Percentiles rank a stretch among this genome's conserved stretches.
phyloP scores from a whole-genome alignment of 2,888 invertebrate genomes.

The Allacma fusca region DNA sequence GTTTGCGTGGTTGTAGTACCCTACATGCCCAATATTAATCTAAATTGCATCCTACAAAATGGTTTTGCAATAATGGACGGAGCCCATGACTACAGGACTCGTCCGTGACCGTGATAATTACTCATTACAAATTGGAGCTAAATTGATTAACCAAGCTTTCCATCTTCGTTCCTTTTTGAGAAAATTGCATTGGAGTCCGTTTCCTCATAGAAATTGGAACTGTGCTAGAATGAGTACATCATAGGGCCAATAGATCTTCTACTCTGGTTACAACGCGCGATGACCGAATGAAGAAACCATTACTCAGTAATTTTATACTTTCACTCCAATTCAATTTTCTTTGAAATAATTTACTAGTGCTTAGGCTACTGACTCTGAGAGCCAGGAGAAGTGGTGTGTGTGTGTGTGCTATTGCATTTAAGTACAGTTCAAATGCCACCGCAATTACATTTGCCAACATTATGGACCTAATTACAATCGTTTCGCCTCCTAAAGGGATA shows the following conservation, averaged over 20 bases:
- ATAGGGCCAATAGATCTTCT: no score
- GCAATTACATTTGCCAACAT: neutral
- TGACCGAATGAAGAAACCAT: neutral
- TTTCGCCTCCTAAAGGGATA: neutral
- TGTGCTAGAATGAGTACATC: no score
- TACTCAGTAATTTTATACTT: constrained; percentile 7
- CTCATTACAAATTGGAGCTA: constrained; percentile 1
- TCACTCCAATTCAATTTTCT: constrained; percentile 11
- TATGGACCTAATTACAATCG: constrained; percentile 7
- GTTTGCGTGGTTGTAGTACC: no score
- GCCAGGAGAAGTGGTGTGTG: neutral
- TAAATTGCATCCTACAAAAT: no score
- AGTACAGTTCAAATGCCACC: neutral
- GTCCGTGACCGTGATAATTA: constrained; percentile 12
- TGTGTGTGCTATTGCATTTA: neutral
- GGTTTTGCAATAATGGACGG: no score
- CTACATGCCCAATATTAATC: neutral
- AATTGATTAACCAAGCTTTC: constrained; percentile 12
- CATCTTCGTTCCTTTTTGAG: constrained; percentile 1
- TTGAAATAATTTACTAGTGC: neutral
- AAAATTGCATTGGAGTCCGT: neutral
- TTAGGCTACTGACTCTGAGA: neutral
- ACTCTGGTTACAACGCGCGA: no score
- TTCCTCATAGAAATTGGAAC: neutral
- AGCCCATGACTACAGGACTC: neutral